Evolutionary conservation across 2,797 vertebrate genomes (phyloP).

Genomic region (Lagocephalus sceleratus): DNA sequence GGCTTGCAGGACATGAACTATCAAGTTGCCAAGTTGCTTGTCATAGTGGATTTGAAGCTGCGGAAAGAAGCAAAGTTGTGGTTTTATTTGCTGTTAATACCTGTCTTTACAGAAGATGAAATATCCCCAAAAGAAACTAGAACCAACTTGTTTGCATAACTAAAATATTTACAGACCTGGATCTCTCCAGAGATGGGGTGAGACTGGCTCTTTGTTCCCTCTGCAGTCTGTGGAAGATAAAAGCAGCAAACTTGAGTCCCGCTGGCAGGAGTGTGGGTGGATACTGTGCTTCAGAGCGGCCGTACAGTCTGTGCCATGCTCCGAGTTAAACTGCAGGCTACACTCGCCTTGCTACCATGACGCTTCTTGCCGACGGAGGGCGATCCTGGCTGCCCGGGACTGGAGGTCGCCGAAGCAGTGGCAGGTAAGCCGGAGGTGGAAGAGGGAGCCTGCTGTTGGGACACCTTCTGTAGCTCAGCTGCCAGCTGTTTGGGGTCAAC

Average conservation of each 20-base stretch:
- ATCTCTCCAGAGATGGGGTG: constrained; percentile 96
- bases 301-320: constrained; percentile 13
- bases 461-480: constrained; percentile 94
- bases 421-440: constrained; percentile 74
- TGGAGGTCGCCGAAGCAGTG: constrained; percentile 86
- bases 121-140: background rate
- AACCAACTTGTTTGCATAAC: background rate
- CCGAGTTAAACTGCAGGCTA: constrained; percentile 10
- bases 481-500: constrained; percentile 95
- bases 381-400: constrained; percentile 92
- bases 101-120: no score
- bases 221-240: constrained; percentile 77
- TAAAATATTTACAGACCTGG: constrained; percentile 79
- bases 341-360: constrained; percentile 80
- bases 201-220: constrained; percentile 80
- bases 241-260: constrained; percentile 25
- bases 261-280: constrained; percentile 14
- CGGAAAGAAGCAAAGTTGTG: constrained; percentile 14
- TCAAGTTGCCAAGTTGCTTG: constrained; percentile 95
- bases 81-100: no score
- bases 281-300: constrained; percentile 4
- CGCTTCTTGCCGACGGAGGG: constrained; percentile 95
- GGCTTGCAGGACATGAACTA: constrained; percentile 97
- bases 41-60: constrained; percentile 99
- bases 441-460: constrained; percentile 86